Percentiles rank a stretch among this genome's conserved stretches.
Conservation (phyloP, 2,797 vertebrate species). For the Enteromius fasciolatus region DNA sequence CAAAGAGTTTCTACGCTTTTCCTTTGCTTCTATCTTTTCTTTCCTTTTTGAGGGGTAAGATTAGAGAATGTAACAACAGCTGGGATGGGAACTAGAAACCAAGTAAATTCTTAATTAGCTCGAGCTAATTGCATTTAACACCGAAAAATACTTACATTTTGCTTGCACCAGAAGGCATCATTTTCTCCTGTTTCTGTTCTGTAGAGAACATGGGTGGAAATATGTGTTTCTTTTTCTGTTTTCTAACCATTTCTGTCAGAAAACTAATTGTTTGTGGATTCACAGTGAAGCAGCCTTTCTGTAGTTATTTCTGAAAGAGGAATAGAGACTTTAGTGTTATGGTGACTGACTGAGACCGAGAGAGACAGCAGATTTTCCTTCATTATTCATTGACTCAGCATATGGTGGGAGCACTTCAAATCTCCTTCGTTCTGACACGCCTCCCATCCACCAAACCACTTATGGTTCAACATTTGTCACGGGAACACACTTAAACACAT, state of each 20-base stretch:
- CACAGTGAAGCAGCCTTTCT: neutral
- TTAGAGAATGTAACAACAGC: conserved; percentile 14
- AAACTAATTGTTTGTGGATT: conserved; percentile 24
- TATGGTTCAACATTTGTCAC: conserved; percentile 16
- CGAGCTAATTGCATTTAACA: conserved; percentile 17
- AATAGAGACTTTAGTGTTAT: conserved; percentile 8
- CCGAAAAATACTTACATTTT: conserved; percentile 27
- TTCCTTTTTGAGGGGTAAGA: conserved; percentile 18
- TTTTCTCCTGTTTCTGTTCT: conserved; percentile 5
- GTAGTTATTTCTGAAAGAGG: conserved; percentile 8
- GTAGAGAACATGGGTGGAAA: neutral
- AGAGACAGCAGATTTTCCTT: conserved; percentile 41
- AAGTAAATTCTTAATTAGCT: conserved; percentile 36
- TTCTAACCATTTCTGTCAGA: neutral
- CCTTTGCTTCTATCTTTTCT: conserved; percentile 7
- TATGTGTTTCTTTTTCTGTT: neutral
- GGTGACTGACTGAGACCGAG: conserved; percentile 3
- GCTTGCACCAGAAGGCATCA: conserved; percentile 14
- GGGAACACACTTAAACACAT: conserved; percentile 29
- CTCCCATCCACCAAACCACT: conserved; percentile 13
- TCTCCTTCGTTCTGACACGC: conserved; percentile 10
- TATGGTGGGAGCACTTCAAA: conserved; percentile 39
- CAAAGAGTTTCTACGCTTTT: conserved; percentile 16
- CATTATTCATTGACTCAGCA: conserved; percentile 54
- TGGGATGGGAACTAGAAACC: conserved; percentile 31